Percentiles rank a stretch among this genome's conserved stretches.
phyloP scores from a whole-genome alignment of 2,797 vertebrate genomes.

The Poeciliopsis turneri region DNA sequence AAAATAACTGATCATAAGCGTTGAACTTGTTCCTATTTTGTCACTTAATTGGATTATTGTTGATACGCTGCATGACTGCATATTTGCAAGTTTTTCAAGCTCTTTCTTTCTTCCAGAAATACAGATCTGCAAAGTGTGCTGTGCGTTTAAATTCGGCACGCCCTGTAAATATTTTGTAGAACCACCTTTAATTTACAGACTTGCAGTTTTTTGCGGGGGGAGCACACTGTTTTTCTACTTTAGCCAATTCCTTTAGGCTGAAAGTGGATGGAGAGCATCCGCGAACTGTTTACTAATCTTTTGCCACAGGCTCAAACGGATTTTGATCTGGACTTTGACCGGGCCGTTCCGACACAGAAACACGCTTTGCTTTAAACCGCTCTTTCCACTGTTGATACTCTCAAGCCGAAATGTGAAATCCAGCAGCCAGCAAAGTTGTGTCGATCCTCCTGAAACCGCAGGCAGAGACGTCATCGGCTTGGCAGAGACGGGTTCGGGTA shows the following conservation, averaged over 20 bases:
- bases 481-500: constrained; percentile 97
- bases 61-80: background rate
- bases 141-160: background rate
- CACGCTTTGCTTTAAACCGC: background rate
- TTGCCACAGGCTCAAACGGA: background rate
- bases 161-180: background rate
- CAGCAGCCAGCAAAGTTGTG: background rate
- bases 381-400: background rate
- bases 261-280: background rate
- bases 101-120: background rate
- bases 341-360: background rate
- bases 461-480: constrained; percentile 95
- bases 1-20: too few species aligned
- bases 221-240: background rate
- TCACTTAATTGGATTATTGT: background rate
- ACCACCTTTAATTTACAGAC: background rate
- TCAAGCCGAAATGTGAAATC: background rate
- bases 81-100: background rate
- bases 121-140: background rate
- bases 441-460: constrained; percentile 47
- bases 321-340: background rate
- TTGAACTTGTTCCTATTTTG: background rate
- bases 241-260: background rate
- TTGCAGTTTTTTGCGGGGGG: background rate
- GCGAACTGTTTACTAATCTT: background rate